A percentile compares a stretch with the other conserved stretches of the same genome.
These are phyloP conservation scores for Sebastes trivittatus DNA, from an alignment of 2,797 vertebrate species.

Conservation along the genomic window DNA sequence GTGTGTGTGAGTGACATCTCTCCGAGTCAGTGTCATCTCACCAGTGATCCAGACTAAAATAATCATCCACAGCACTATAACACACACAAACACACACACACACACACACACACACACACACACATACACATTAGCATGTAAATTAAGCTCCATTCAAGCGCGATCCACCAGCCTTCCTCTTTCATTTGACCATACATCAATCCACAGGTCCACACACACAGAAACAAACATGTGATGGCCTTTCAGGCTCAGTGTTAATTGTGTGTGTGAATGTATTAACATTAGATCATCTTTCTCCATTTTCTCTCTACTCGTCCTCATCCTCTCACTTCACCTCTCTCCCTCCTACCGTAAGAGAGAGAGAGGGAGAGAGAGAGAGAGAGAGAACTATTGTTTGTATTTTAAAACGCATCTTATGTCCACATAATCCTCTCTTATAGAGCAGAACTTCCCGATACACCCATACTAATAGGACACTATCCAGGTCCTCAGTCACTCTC, in stretches of 20 bases:
- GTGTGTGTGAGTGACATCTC: constrained; percentile 29
- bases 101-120: constrained; percentile 16
- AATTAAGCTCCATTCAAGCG: constrained; percentile 38
- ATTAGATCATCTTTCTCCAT: constrained; percentile 3
- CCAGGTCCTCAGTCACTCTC: background rate
- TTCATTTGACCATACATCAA: constrained; percentile 34
- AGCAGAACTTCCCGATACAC: background rate
- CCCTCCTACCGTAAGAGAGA: background rate
- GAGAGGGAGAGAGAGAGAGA: background rate
- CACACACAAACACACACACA: constrained; percentile 7
- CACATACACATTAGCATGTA: constrained; percentile 32
- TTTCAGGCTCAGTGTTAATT: constrained; percentile 51
- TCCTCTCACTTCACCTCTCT: background rate
- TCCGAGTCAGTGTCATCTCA: constrained; percentile 40
- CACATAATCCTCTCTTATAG: background rate
- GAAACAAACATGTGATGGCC: constrained; percentile 16
- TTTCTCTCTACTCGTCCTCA: background rate
- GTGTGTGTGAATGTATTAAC: constrained; percentile 43
- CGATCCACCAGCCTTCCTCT: constrained; percentile 19
- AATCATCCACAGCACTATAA: constrained; percentile 31
- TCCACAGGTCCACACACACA: constrained; percentile 22
- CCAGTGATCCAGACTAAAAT: constrained; percentile 43
- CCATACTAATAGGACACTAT: background rate
- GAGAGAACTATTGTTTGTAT: background rate
- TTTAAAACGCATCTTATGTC: background rate